Conservation (phyloP, 92 coral and sea anemone genomes). For the Bergia sp. region DNA sequence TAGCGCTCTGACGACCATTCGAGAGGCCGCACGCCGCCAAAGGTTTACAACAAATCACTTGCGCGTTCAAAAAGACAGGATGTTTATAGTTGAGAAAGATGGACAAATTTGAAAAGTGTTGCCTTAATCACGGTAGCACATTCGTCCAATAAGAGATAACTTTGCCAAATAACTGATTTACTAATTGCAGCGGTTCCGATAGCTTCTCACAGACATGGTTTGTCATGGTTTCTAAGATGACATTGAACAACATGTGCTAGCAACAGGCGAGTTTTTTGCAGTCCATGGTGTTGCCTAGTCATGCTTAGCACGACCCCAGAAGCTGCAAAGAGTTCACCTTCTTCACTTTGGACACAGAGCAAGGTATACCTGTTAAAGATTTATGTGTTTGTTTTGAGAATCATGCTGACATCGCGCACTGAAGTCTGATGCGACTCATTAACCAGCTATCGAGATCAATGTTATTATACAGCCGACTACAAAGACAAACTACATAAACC, state of each 20-base stretch:
- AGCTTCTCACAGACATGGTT: conserved; percentile 13
- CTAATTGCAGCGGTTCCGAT: conserved; percentile 39
- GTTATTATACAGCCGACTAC: conserved; percentile 24
- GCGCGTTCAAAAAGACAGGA: conserved; percentile 35
- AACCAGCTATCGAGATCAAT: conserved; percentile 42
- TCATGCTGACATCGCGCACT: conserved; percentile 43
- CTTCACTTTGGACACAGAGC: conserved; percentile 20
- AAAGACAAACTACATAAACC: conserved; percentile 26
- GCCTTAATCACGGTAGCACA: conserved; percentile 20
- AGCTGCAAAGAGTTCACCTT: conserved; percentile 22
- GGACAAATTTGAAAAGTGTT: conserved; percentile 40
- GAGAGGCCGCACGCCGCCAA: conserved; percentile 8
- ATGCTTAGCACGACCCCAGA: conserved; percentile 30
- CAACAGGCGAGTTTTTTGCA: conserved; percentile 4
- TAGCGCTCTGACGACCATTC: conserved; percentile 16
- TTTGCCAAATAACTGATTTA: conserved; percentile 33
- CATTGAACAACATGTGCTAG: conserved; percentile 31
- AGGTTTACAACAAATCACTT: conserved; percentile 15
- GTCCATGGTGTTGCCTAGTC: not conserved
- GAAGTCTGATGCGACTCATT: conserved; percentile 37
- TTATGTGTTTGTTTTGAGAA: conserved; percentile 41
- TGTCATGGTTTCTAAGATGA: conserved; percentile 23
- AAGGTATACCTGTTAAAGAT: conserved; percentile 31
- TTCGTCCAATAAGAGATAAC: conserved; percentile 45
- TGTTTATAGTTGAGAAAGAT: conserved; percentile 38